These are phyloP conservation scores for Eclectus roratus DNA, from an alignment of 2,113 vertebrate genomes.

Conservation along the genomic window DNA sequence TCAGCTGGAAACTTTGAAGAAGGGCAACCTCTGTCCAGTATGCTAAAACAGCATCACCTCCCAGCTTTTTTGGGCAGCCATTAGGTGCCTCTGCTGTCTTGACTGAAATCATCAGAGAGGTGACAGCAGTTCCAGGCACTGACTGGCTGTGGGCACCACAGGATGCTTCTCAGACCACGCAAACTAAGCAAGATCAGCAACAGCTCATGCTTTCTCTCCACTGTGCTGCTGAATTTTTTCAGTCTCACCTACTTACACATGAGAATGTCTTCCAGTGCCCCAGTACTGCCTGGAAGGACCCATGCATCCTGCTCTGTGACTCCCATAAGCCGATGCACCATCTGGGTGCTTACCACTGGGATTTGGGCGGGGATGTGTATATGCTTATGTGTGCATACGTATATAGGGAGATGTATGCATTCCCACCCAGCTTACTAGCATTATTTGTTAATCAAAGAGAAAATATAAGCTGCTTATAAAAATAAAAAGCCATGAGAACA, in stretches of 20 bases:
- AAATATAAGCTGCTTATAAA: not conserved
- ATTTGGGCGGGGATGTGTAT: not conserved
- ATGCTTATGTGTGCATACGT: rapidly evolving
- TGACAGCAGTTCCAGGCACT: not conserved
- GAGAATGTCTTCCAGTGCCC: not conserved
- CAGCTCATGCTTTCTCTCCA: not conserved
- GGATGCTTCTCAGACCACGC: not conserved
- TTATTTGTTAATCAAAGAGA: not conserved
- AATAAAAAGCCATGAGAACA: not conserved
- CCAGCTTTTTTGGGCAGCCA: not conserved
- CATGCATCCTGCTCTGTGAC: not conserved
- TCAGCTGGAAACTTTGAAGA: not conserved
- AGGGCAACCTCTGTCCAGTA: not conserved
- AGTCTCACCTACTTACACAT: not conserved
- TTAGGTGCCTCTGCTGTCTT: not conserved
- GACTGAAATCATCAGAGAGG: not conserved
- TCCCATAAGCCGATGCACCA: not conserved
- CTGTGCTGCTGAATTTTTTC: not conserved
- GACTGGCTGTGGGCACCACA: not conserved
- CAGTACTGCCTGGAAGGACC: not conserved
- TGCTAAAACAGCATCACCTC: not conserved
- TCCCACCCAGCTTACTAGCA: not conserved
- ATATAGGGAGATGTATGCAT: not conserved
- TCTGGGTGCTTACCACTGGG: not conserved
- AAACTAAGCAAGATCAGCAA: not conserved